Conservation (phyloP, 1,140 invertebrate species). For the Calliopsis andreniformis region DNA sequence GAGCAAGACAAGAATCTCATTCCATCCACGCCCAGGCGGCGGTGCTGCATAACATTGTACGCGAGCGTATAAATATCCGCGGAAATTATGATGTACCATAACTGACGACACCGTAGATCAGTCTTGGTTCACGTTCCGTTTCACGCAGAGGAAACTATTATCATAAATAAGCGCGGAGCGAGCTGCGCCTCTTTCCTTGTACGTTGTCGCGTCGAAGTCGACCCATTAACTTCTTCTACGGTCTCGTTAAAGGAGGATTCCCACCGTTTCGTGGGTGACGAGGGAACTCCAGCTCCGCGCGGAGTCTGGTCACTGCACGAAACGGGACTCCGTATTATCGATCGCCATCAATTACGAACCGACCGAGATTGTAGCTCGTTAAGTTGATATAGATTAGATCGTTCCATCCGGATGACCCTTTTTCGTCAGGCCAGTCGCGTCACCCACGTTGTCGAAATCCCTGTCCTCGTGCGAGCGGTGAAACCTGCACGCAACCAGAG, state of each 20-base stretch:
- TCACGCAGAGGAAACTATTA: constrained; percentile 42
- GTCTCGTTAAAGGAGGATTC: constrained; percentile 74
- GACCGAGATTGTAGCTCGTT: constrained; percentile 68
- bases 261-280: constrained; percentile 71
- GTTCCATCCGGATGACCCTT: constrained; percentile 29
- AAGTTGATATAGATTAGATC: constrained; percentile 70
- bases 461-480: constrained; percentile 1
- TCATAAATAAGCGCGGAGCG: constrained; percentile 55
- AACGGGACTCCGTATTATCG: constrained; percentile 65
- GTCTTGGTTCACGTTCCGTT: constrained; percentile 26
- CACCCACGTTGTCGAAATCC: constrained; percentile 33
- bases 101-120: constrained; percentile 63
- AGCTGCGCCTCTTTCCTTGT: constrained; percentile 22
- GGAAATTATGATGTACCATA: constrained; percentile 66
- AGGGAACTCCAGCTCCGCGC: constrained; percentile 28
- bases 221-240: constrained; percentile 73
- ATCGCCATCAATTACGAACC: constrained; percentile 70
- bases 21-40: constrained; percentile 54
- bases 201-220: constrained; percentile 58
- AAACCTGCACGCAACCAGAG: constrained; percentile 2
- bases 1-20: constrained; percentile 58
- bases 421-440: constrained; percentile 1
- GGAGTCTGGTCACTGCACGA: background rate
- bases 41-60: constrained; percentile 52
- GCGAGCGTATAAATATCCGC: constrained; percentile 45